These are phyloP conservation scores for Magallana nippona DNA, from an alignment of 2,888 invertebrate genomes.

Conservation along the genomic window DNA sequence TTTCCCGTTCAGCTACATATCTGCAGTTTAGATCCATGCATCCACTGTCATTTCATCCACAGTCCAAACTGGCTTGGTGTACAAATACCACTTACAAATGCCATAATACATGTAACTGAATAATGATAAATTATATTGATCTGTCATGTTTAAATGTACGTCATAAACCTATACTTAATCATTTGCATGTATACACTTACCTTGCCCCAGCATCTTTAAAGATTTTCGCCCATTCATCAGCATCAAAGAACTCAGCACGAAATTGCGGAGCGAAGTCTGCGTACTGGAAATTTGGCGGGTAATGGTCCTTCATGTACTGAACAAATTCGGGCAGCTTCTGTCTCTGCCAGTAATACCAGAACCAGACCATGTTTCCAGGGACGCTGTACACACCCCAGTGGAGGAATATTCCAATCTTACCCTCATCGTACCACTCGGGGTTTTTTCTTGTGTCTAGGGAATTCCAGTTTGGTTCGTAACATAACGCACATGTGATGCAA, in stretches of 20 bases:
- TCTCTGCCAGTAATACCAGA: conserved; percentile 89
- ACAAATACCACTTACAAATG: no score
- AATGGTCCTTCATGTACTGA: conserved; percentile 89
- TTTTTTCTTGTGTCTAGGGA: conserved; percentile 79
- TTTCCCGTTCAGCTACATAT: no score
- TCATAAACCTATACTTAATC: background rate
- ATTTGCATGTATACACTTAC: conserved; percentile 11
- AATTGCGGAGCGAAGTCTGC: conserved; percentile 93
- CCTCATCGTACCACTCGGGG: conserved; percentile 79
- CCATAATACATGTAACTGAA: no score
- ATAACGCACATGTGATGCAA: background rate
- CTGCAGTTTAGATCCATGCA: no score
- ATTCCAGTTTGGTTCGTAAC: conserved; percentile 72
- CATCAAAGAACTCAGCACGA: conserved; percentile 91
- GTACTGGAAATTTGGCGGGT: conserved; percentile 90
- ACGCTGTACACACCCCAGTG: conserved; percentile 80
- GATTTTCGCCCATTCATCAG: conserved; percentile 89
- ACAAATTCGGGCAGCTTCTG: conserved; percentile 74
- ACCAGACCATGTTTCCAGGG: conserved; percentile 86
- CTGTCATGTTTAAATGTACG: no score
- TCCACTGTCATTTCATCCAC: no score
- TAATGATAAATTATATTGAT: no score
- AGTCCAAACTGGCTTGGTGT: no score
- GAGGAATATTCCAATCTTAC: conserved; percentile 80
- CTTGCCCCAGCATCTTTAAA: conserved; percentile 91